These are phyloP conservation scores for Koerneria pararmatus DNA, from an alignment of 2,888 invertebrate species.

Conservation along the genomic window DNA sequence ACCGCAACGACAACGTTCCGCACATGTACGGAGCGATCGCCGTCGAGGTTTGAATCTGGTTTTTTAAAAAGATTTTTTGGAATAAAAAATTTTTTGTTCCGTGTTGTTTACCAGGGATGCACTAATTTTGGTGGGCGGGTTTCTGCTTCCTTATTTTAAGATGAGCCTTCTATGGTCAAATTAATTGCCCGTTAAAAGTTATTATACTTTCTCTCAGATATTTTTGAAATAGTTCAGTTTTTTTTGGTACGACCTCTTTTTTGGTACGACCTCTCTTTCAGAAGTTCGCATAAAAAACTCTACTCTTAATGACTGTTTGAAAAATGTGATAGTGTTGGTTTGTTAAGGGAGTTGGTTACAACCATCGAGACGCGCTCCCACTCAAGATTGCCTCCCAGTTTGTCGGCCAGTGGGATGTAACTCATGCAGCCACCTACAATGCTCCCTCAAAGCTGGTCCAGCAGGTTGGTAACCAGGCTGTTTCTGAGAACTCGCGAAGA, in stretches of 20 bases:
- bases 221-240: no score
- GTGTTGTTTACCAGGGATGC: no score
- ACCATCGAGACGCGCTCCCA: slow-evolving; percentile 49
- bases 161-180: no score
- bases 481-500: no score
- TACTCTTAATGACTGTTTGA: no score
- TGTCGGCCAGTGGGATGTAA: slow-evolving; percentile 52
- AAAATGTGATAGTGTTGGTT: not conserved
- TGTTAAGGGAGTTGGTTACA: slow-evolving; percentile 48
- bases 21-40: slow-evolving; percentile 90
- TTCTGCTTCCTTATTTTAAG: no score
- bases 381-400: slow-evolving; percentile 41
- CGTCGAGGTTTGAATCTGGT: slow-evolving; percentile 72
- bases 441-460: slow-evolving; percentile 50
- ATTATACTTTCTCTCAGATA: not conserved
- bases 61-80: slow-evolving; percentile 1
- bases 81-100: no score
- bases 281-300: not conserved
- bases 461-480: no score
- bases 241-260: no score
- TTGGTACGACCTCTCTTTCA: not conserved
- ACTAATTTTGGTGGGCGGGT: no score
- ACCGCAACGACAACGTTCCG: slow-evolving; percentile 69
- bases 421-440: slow-evolving; percentile 49
- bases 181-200: not conserved